These are phyloP conservation scores for Pseudolaguvia tuberculata DNA, from an alignment of 2,113 vertebrate genomes.

Conservation along the genomic window DNA sequence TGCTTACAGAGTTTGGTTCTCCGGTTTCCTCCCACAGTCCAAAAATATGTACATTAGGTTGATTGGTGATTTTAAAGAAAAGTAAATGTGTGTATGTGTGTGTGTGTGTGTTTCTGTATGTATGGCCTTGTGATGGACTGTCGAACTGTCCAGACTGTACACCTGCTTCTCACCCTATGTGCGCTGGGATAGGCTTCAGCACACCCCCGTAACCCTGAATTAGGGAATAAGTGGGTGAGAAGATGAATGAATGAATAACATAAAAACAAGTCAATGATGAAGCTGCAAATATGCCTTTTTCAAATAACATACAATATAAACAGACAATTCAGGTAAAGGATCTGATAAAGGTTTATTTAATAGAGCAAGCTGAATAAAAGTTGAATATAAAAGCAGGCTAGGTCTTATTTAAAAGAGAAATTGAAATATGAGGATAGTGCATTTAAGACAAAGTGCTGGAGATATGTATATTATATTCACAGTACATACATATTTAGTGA, in stretches of 20 bases:
- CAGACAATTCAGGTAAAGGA: not conserved
- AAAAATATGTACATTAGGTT: too few species aligned
- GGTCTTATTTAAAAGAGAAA: not conserved
- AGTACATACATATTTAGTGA: conserved; percentile 32
- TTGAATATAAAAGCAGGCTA: not conserved
- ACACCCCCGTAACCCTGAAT: too few species aligned
- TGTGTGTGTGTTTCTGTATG: too few species aligned
- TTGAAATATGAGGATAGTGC: not conserved
- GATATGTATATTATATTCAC: conserved; percentile 26
- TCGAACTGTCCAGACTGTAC: not conserved
- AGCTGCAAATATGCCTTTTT: not conserved
- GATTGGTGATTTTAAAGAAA: not conserved
- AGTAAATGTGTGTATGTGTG: not conserved
- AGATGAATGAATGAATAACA: too few species aligned
- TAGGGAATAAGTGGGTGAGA: too few species aligned
- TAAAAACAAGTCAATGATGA: not conserved
- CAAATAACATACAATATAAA: not conserved
- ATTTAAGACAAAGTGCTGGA: not conserved
- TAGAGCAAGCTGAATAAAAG: not conserved
- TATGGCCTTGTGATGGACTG: too few species aligned
- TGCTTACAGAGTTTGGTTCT: not conserved
- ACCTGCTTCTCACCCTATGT: too few species aligned
- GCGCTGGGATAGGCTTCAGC: too few species aligned
- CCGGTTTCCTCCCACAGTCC: too few species aligned
- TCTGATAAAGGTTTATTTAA: not conserved